Evolutionary conservation across 2,888 invertebrate species (phyloP).

Genomic region (Drosophila nigricruria): DNA sequence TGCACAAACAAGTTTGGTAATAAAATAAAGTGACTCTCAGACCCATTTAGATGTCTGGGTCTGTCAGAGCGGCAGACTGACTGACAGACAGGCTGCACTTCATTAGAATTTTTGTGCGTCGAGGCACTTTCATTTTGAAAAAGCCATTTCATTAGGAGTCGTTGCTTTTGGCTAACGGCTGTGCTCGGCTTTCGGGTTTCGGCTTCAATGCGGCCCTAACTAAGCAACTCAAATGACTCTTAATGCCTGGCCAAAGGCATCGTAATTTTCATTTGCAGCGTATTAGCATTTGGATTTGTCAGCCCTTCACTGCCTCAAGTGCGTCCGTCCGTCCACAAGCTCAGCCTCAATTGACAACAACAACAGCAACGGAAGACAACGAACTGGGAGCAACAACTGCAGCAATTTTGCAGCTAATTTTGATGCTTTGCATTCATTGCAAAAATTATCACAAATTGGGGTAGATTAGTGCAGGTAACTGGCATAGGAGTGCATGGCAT

Average conservation of each 20-base stretch:
- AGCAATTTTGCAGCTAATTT: slow-evolving; percentile 40
- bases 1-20: slow-evolving; percentile 60
- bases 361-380: slow-evolving; percentile 12
- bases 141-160: slow-evolving; percentile 67
- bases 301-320: slow-evolving; percentile 28
- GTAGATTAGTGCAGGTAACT: neutral
- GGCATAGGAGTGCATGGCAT: neutral
- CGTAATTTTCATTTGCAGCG: slow-evolving; percentile 72
- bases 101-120: slow-evolving; percentile 67
- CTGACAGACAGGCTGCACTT: slow-evolving; percentile 41
- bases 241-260: slow-evolving; percentile 58
- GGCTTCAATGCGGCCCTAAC: slow-evolving; percentile 47
- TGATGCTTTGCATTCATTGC: neutral
- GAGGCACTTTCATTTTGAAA: slow-evolving; percentile 56
- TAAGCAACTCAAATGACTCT: slow-evolving; percentile 48
- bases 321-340: slow-evolving; percentile 14
- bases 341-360: slow-evolving; percentile 48
- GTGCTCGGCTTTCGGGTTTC: slow-evolving; percentile 21
- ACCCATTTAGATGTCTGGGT: slow-evolving; percentile 26
- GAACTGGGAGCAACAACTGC: slow-evolving; percentile 30
- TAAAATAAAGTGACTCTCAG: slow-evolving; percentile 71
- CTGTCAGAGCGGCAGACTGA: neutral
- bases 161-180: slow-evolving; percentile 26
- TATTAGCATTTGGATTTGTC: slow-evolving; percentile 67
- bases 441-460: neutral